Conservation (phyloP, 2,797 vertebrate species). For the Peromyscus melanophrys region DNA sequence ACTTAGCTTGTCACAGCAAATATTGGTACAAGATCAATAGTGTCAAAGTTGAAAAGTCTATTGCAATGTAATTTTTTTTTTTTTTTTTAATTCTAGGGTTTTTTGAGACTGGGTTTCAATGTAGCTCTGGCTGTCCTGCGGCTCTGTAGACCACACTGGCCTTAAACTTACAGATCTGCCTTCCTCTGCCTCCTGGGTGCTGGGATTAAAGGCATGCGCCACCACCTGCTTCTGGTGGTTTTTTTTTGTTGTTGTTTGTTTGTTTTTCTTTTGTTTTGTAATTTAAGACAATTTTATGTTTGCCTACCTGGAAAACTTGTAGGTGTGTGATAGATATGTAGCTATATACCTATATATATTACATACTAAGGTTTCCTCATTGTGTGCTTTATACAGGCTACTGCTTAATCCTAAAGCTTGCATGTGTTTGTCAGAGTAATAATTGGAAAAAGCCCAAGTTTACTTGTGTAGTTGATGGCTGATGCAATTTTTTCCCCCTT, state of each 20-base stretch:
- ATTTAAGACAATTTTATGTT: neutral
- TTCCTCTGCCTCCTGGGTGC: neutral
- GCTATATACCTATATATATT: neutral
- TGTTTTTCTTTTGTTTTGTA: neutral
- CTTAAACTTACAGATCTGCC: neutral
- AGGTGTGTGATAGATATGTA: neutral
- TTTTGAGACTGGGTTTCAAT: neutral
- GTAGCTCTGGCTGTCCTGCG: neutral
- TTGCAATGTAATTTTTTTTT: neutral
- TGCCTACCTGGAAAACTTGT: neutral
- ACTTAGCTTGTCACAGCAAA: neutral
- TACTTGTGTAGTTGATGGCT: slow-evolving; percentile 33
- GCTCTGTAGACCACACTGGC: neutral
- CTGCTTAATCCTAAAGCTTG: neutral
- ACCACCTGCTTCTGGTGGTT: too few species aligned
- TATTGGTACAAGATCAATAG: neutral
- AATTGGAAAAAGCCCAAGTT: neutral
- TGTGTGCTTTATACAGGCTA: neutral
- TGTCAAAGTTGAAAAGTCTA: neutral
- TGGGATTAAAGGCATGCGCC: neutral
- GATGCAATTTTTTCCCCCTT: slow-evolving; percentile 31
- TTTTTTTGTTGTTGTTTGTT: too few species aligned
- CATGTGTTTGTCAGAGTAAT: neutral
- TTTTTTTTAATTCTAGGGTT: neutral
- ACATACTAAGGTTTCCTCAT: neutral